A percentile compares a stretch with the other conserved stretches of the same genome.
Conservation (phyloP, 2,888 invertebrate species). For the Colostygia pectinataria region DNA sequence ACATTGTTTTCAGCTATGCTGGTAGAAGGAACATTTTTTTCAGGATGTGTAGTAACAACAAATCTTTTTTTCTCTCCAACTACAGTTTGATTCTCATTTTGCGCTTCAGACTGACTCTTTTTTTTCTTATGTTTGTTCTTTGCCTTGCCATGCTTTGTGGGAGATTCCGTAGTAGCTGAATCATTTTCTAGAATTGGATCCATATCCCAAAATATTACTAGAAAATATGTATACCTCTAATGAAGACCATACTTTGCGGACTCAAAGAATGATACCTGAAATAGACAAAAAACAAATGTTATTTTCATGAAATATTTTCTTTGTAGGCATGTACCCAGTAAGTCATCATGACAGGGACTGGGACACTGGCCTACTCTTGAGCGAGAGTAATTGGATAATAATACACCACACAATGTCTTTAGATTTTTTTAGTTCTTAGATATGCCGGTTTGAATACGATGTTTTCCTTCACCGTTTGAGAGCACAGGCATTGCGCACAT, state of each 20-base stretch:
- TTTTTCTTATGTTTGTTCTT: slow-evolving; percentile 75
- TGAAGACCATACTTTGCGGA: slow-evolving; percentile 62
- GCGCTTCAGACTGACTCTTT: slow-evolving; percentile 54
- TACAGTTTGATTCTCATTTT: slow-evolving; percentile 67
- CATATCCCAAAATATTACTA: slow-evolving; percentile 56
- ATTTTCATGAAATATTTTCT: no score
- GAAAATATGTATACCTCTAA: slow-evolving; percentile 53
- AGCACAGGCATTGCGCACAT: no score
- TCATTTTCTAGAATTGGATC: slow-evolving; percentile 81
- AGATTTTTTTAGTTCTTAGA: no score
- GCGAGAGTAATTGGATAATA: no score
- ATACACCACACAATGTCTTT: no score
- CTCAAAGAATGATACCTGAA: slow-evolving; percentile 58
- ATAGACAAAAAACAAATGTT: slow-evolving; percentile 41
- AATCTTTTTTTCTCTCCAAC: slow-evolving; percentile 73
- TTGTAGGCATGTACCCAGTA: no score
- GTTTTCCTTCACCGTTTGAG: no score
- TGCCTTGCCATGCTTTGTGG: slow-evolving; percentile 68
- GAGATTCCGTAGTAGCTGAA: slow-evolving; percentile 66
- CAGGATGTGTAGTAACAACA: slow-evolving; percentile 72
- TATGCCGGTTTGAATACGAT: no score
- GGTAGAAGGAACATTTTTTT: slow-evolving; percentile 61
- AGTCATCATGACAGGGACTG: no score
- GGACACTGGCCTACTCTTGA: no score
- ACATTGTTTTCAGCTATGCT: slow-evolving; percentile 66